Evolutionary conservation across 2,797 vertebrate species (phyloP).

Genomic region (Sebastes kiyomatsui): DNA sequence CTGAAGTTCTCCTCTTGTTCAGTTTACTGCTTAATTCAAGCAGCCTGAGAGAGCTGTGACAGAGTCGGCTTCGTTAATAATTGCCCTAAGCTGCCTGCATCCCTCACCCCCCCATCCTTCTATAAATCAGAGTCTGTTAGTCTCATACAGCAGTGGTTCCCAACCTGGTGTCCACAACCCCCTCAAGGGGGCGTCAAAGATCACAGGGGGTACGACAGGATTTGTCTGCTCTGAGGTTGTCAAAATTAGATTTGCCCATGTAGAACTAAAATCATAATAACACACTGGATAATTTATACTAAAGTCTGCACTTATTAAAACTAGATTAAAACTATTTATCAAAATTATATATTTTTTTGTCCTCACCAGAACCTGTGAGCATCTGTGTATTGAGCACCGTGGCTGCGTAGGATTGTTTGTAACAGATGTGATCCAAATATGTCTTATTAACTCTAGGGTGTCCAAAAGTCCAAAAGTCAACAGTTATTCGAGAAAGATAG

Average conservation of each 20-base stretch:
- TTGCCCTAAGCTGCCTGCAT: slow-evolving; percentile 38
- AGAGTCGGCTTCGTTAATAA: slow-evolving; percentile 50
- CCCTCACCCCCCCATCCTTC: background rate
- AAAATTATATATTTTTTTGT: background rate
- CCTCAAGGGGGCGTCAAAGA: too few species aligned
- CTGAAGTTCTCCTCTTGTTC: slow-evolving; percentile 49
- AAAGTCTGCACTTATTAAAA: background rate
- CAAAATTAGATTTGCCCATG: background rate
- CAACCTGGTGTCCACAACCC: background rate
- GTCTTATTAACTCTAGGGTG: background rate
- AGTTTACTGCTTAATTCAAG: slow-evolving; percentile 21
- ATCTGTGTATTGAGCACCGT: too few species aligned
- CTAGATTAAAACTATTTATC: background rate
- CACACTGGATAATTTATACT: background rate
- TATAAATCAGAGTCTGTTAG: slow-evolving; percentile 54
- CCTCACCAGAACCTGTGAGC: background rate
- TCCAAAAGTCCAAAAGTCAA: background rate
- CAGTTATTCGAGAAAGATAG: background rate
- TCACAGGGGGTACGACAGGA: background rate
- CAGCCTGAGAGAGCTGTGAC: slow-evolving; percentile 29
- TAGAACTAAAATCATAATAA: background rate
- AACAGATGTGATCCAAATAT: background rate
- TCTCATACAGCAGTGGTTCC: background rate
- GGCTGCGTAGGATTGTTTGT: too few species aligned
- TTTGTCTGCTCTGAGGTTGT: background rate